Percentiles rank a stretch among this genome's conserved stretches.
Evolutionary conservation across 2,113 vertebrate species (phyloP).

Genomic region (Aphelocoma coerulescens): DNA sequence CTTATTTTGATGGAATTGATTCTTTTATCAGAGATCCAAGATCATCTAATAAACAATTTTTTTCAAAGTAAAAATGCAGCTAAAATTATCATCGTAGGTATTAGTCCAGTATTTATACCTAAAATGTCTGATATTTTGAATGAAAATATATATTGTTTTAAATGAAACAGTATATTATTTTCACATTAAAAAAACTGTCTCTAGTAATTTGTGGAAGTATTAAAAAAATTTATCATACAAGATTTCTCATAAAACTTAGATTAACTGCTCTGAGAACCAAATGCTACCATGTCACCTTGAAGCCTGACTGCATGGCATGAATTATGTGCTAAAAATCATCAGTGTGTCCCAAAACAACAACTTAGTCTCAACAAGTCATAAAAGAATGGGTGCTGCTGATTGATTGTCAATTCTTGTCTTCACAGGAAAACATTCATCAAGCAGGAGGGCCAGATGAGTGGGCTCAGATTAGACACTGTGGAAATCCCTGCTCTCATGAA

Average conservation of each 20-base stretch:
- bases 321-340: background rate
- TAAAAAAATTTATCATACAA: background rate
- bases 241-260: background rate
- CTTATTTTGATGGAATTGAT: background rate
- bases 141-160: background rate
- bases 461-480: background rate
- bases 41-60: background rate
- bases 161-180: background rate
- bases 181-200: background rate
- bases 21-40: background rate
- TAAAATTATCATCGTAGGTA: background rate
- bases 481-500: constrained; percentile 6
- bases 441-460: background rate
- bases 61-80: background rate
- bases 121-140: background rate
- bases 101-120: background rate
- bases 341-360: background rate
- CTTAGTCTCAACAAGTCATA: background rate
- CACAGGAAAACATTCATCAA: constrained; percentile 20
- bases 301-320: background rate
- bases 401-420: background rate
- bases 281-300: background rate
- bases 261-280: background rate
- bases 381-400: background rate
- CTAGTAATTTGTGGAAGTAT: background rate